phyloP scores from a whole-genome alignment of 2,888 invertebrate genomes.

The Antheraea assamensis region DNA sequence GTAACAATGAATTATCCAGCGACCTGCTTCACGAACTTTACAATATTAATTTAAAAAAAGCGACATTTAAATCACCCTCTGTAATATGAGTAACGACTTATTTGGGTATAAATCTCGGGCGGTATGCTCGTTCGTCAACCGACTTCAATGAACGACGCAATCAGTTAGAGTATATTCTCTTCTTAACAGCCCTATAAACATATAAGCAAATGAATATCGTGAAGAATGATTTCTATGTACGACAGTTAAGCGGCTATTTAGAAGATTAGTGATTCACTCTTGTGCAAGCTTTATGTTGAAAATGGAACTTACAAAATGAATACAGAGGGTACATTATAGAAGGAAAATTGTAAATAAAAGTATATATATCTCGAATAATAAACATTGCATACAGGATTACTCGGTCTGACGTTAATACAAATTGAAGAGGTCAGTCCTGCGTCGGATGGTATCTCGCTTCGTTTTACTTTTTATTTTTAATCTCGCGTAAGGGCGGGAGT shows the following conservation, averaged over 20 bases:
- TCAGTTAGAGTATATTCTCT: slow-evolving; percentile 72
- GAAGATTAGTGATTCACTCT: slow-evolving; percentile 8
- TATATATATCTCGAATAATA: slow-evolving; percentile 20
- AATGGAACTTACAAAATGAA: slow-evolving; percentile 2
- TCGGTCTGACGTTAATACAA: slow-evolving; percentile 37
- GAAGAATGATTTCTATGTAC: slow-evolving; percentile 24
- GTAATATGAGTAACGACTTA: slow-evolving; percentile 73
- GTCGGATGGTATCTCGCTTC: slow-evolving; percentile 42
- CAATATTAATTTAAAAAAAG: slow-evolving; percentile 73
- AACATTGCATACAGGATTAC: slow-evolving; percentile 23
- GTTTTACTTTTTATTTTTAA: slow-evolving; percentile 44
- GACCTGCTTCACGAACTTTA: slow-evolving; percentile 47
- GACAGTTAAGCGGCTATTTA: slow-evolving; percentile 15
- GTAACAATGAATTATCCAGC: slow-evolving; percentile 66
- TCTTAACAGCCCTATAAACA: slow-evolving; percentile 50
- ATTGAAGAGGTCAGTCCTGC: slow-evolving; percentile 45
- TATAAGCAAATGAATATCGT: slow-evolving; percentile 44
- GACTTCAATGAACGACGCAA: slow-evolving; percentile 68
- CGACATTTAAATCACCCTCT: slow-evolving; percentile 71
- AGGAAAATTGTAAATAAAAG: slow-evolving; percentile 13
- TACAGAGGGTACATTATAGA: background rate
- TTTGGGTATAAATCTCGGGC: slow-evolving; percentile 63
- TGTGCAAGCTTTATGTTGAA: background rate
- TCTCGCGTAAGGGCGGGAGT: slow-evolving; percentile 45
- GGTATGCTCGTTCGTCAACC: slow-evolving; percentile 60